Evolutionary conservation across 2,888 invertebrate genomes (phyloP).

Genomic region (Synergus gifuensis): DNA sequence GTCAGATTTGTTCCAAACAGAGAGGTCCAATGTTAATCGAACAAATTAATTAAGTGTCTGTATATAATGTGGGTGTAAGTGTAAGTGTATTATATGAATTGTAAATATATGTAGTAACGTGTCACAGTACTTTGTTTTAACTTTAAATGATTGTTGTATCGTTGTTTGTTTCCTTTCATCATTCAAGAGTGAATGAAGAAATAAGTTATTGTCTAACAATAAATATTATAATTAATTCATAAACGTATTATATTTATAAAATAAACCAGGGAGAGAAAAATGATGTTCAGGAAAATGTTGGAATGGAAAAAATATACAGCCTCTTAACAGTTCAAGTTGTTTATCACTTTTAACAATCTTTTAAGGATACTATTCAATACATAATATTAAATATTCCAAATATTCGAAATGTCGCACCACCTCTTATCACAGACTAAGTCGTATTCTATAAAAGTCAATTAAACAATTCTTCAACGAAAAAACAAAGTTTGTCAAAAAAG

Average conservation of each 20-base stretch:
- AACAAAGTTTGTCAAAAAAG: neutral
- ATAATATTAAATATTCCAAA: constrained; percentile 36
- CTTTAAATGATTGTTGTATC: constrained; percentile 15
- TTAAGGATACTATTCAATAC: constrained; percentile 1
- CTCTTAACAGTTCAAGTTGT: constrained; percentile 7
- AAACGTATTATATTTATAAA: neutral
- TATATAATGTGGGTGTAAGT: constrained; percentile 36
- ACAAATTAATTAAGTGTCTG: constrained; percentile 21
- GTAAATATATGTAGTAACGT: constrained; percentile 29
- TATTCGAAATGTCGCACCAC: constrained; percentile 31
- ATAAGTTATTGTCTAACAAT: constrained; percentile 28
- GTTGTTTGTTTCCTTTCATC: neutral
- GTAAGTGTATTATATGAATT: neutral
- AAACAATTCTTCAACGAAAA: neutral
- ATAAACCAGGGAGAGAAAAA: neutral
- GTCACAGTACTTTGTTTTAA: neutral
- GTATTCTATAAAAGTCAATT: constrained; percentile 5
- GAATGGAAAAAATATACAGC: neutral
- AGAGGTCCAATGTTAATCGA: constrained; percentile 26
- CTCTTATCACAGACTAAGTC: constrained; percentile 30
- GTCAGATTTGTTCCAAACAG: neutral
- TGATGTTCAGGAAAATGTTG: too few species aligned
- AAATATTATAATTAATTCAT: neutral
- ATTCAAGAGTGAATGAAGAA: constrained; percentile 7
- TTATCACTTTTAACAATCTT: constrained; percentile 24